Base-by-base conservation (phyloP, 2,888 invertebrate species). In the Drosophila lutescens region DNA sequence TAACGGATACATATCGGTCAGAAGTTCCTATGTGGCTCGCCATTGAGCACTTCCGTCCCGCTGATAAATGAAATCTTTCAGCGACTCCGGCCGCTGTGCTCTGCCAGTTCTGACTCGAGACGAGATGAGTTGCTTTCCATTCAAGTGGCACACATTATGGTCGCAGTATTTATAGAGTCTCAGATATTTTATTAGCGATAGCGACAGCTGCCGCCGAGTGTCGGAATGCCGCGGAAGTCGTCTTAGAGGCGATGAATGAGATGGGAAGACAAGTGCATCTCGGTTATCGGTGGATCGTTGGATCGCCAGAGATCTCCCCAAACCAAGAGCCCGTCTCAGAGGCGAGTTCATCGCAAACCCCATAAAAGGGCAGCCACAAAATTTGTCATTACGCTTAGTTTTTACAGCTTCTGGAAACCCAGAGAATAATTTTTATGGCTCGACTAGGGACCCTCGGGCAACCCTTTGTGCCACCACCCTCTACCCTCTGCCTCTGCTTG, bases 31-130 rank as follows among this genome's bases (percentile, higher is more conserved):
- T 50, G n/a, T 47, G 54, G 65, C 47, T 13, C 67, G 86, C 69
- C 88, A 84, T 88, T 88, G 85, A 74, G 78, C 65, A 74, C 72
- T 86, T 86, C 88, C 85, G 86, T 62, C 58, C 17, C 36, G 76
- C 77, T 76, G 86, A 86, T 88, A 86, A 86, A 74, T 55, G 79
- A 72, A 84, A 80, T 84, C 83, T 74, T 75, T 71, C 60, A 73
- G 67, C 55, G 56, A 49, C 46, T 46, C 47, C 3, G 47, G 15
- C n/a, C n/a, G n/a, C n/a, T n/a, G n/a, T n/a, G n/a, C n/a, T n/a
- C 34, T 51, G 26, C 6, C n/a, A 9, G 47, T 13, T 53, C 58
- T 32, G 58, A 40, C 40, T 46, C 36, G 41, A 34, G 34, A 10
- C 8, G 73, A 41, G 65, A 44, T 61, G 46, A 44, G 34, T 55